A percentile compares a stretch with the other conserved stretches of the same genome.
Evolutionary conservation across 2,113 vertebrate species (phyloP).

Genomic region (Acinonyx jubatus): DNA sequence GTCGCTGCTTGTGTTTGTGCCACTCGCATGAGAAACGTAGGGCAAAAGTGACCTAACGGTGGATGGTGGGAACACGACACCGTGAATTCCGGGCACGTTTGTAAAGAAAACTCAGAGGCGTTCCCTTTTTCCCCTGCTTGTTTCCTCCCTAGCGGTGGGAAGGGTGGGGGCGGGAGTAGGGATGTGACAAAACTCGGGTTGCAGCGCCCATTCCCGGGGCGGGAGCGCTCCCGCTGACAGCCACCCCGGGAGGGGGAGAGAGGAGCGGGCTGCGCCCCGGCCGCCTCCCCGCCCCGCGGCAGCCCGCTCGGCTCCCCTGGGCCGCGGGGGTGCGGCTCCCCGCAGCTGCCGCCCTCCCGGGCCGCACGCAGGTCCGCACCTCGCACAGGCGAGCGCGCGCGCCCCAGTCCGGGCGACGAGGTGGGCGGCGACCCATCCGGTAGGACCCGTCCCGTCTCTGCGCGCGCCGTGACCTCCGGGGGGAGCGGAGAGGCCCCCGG

Average conservation of each 20-base stretch:
- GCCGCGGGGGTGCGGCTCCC: not conserved
- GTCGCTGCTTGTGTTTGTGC: not conserved
- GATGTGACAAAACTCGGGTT: not conserved
- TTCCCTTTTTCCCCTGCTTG: not conserved
- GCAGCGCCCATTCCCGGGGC: not conserved
- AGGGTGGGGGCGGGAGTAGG: not conserved
- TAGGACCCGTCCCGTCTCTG: not conserved
- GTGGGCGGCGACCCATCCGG: not conserved
- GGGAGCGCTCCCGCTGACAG: not conserved
- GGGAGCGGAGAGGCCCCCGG: not conserved
- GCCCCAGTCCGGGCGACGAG: rapidly evolving
- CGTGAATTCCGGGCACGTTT: not conserved
- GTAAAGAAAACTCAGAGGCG: not conserved
- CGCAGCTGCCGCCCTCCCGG: not conserved
- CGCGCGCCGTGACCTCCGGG: not conserved
- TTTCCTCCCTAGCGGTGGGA: not conserved
- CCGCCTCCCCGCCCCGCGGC: not conserved
- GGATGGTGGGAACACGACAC: rapidly evolving
- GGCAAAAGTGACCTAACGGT: not conserved
- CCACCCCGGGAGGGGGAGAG: not conserved
- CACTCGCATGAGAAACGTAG: not conserved
- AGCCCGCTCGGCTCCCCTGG: not conserved
- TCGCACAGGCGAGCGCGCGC: not conserved
- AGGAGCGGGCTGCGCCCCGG: not conserved
- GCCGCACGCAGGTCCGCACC: not conserved